Conservation (phyloP, 2,113 vertebrate genomes). For the Mesembrinibis cayennensis region DNA sequence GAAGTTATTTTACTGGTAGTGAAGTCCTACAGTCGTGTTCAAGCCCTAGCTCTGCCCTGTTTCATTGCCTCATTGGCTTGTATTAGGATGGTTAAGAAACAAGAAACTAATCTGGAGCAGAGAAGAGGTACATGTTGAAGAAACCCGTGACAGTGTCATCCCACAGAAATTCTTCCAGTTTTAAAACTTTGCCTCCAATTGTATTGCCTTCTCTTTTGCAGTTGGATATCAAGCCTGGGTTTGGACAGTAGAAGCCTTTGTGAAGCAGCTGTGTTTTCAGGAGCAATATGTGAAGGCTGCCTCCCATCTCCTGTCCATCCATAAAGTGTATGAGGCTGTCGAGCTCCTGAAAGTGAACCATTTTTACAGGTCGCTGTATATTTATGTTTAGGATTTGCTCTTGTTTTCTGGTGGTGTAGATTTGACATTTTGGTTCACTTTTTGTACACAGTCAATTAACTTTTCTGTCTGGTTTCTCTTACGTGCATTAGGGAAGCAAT, state of each 20-base stretch:
- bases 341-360: slow-evolving; percentile 86
- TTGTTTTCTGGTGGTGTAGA: background rate
- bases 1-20: background rate
- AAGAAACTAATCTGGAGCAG: background rate
- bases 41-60: background rate
- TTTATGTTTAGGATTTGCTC: background rate
- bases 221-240: slow-evolving; percentile 89
- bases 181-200: background rate
- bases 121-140: background rate
- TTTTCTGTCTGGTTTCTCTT: background rate
- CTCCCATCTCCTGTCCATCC: slow-evolving; percentile 89
- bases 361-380: slow-evolving; percentile 84
- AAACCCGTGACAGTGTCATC: background rate
- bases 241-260: slow-evolving; percentile 86
- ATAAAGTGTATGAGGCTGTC: slow-evolving; percentile 88
- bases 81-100: background rate
- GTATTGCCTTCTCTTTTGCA: slow-evolving; percentile 53
- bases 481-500: slow-evolving; percentile 85
- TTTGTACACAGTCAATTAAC: background rate
- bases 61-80: background rate
- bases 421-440: background rate
- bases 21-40: background rate
- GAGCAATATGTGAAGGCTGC: slow-evolving; percentile 94
- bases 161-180: background rate
- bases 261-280: slow-evolving; percentile 92